These are phyloP conservation scores for Cassiopea andromeda DNA, from an alignment of 30 jellyfish, hydroid and myxozoan species.

Conservation along the genomic window DNA sequence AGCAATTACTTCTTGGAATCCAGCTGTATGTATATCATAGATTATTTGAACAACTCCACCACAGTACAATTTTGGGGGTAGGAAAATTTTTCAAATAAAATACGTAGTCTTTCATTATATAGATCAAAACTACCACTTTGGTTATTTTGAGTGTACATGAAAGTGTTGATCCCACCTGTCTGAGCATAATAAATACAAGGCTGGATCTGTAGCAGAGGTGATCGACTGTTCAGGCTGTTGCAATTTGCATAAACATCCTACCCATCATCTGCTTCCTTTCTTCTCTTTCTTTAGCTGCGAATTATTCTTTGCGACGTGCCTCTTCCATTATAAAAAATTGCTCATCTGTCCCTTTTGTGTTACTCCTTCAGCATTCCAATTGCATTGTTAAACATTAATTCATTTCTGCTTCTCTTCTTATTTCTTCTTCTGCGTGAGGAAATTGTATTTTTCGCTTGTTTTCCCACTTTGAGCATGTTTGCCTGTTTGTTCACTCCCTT, in stretches of 20 bases:
- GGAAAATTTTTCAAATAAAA: no score
- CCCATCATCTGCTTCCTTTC: constrained; percentile 64
- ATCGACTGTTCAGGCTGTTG: not conserved
- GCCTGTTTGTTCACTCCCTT: constrained; percentile 3
- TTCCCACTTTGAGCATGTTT: not conserved
- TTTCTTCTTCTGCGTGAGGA: constrained; percentile 12
- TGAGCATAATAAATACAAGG: not conserved
- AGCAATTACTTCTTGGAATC: not conserved
- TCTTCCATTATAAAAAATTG: constrained; percentile 38
- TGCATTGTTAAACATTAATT: constrained; percentile 4
- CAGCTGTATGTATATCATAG: not conserved
- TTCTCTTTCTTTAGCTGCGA: constrained; percentile 6
- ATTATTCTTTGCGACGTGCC: constrained; percentile 15
- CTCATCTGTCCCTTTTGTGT: constrained; percentile 48
- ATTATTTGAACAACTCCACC: no score
- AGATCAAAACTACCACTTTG: not conserved
- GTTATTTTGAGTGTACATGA: not conserved
- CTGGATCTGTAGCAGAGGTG: not conserved
- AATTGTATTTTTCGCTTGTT: not conserved
- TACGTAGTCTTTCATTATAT: not conserved
- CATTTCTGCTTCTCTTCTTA: constrained; percentile 53
- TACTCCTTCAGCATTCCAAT: constrained; percentile 12
- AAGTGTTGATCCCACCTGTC: constrained; percentile 8
- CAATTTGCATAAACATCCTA: constrained; percentile 29
- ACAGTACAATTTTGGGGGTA: no score